Evolutionary conservation across 2,113 vertebrate genomes (phyloP), one percentile per base, ranked within the genome.

Genomic region (Tylochromis polylepis): DNA sequence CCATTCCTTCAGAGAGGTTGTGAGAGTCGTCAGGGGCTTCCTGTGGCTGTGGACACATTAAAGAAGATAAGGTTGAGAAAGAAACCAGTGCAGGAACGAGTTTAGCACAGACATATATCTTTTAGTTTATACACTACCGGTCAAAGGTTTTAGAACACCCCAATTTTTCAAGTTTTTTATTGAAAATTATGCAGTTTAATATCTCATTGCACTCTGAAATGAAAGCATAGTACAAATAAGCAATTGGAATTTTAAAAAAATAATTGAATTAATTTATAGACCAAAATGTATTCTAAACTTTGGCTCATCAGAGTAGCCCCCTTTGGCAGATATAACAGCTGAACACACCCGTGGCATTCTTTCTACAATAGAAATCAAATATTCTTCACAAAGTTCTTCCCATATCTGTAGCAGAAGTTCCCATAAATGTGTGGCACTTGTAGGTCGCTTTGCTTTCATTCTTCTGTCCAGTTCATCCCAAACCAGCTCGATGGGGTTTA

Each of bases 11-110:
- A 62, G 88, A 83, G 87, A 96, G 94, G 55, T 80, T 91, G 41
- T 93, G 85, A n/a, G 91, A 89, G 51, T 96, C 96, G 87, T 96
- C 95, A 81, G 67, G 93, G 43, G 96, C 93, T 88, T 96, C 93
- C 87, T 97, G 96, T 55, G 94, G 87, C 98, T 98, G 89, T 36
- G 82, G 90, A 79, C 7, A 88, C 34, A 90, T 31, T 51, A 29
- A 20, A 51, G 43, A 38, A 78, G 46, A 85, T 2, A 4, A 78
- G 7, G 34, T 36, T 75, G 3, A 91, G 38, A 67, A 75, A 59
- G 4, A 87, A 14, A 84, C 27, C 31, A 59, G 36, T 18, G 8
- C 27, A 8, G 22, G 7, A 41, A 65, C 60, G 38, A 0, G 18
- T 12, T 65, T 65, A n/a, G 60, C 20, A 65, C 10, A 65, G 31